Percentiles rank a stretch among this genome's conserved stretches.
These are phyloP conservation scores for Timema podura DNA, from an alignment of 2,888 invertebrate genomes.

Conservation along the genomic window DNA sequence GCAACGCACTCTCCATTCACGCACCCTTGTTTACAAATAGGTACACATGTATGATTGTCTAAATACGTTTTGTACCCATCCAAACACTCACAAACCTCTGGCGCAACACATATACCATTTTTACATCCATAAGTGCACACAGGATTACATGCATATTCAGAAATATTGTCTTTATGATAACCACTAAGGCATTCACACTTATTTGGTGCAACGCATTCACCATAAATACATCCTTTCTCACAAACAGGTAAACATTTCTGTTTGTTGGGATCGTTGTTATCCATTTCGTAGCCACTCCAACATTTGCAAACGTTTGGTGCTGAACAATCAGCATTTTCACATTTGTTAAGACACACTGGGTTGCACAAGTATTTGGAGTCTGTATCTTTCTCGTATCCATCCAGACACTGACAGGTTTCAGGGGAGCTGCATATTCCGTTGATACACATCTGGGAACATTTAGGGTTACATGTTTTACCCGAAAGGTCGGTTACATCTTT, in stretches of 20 bases:
- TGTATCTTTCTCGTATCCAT: conserved; percentile 48
- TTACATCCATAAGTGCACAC: conserved; percentile 66
- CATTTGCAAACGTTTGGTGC: conserved; percentile 28
- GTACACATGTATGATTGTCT: conserved; percentile 20
- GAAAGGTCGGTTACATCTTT: not conserved
- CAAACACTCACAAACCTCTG: not conserved
- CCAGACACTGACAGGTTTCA: conserved; percentile 55
- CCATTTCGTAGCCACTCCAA: conserved; percentile 21
- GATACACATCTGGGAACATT: conserved; percentile 46
- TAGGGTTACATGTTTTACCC: conserved; percentile 41
- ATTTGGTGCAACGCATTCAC: conserved; percentile 36
- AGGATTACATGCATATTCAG: conserved; percentile 51
- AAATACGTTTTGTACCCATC: conserved; percentile 8
- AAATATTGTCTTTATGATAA: conserved; percentile 52
- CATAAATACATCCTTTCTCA: conserved; percentile 30
- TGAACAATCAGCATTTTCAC: conserved; percentile 42
- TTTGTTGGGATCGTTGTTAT: conserved; percentile 11
- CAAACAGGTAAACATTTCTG: conserved; percentile 19
- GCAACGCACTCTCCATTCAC: conserved; percentile 44
- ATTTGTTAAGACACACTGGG: conserved; percentile 35
- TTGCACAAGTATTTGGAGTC: conserved; percentile 17
- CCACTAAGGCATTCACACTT: conserved; percentile 37
- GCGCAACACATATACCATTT: conserved; percentile 54
- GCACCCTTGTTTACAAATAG: conserved; percentile 42
- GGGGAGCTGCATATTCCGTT: conserved; percentile 58